phyloP scores from a whole-genome alignment of 2,888 invertebrate genomes.

The Xestia sexstrigata region DNA sequence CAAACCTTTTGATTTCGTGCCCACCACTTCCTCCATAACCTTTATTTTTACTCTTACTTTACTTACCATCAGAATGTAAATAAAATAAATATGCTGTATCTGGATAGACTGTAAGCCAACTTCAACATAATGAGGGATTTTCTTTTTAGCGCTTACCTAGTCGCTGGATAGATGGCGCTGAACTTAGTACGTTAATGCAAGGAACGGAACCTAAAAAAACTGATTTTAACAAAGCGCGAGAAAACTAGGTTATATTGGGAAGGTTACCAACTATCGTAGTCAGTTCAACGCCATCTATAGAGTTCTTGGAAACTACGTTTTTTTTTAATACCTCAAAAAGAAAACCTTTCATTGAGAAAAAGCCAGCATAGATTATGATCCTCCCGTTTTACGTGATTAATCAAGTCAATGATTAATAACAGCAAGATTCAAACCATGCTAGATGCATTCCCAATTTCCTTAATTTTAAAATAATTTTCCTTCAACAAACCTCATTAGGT shows the following conservation, averaged over 20 bases:
- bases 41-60: not conserved
- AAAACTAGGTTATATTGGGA: too few relatives aligned
- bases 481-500: conserved; percentile 75
- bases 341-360: too few relatives aligned
- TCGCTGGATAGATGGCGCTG: too few relatives aligned
- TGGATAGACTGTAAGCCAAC: not conserved
- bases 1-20: not conserved
- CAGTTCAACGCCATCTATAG: too few relatives aligned
- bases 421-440: not conserved
- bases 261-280: too few relatives aligned
- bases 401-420: not conserved
- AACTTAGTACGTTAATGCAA: too few relatives aligned
- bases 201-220: too few relatives aligned
- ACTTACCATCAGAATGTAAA: not conserved
- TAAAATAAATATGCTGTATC: not conserved
- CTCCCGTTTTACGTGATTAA: not conserved
- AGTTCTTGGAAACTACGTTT: too few relatives aligned
- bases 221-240: too few relatives aligned
- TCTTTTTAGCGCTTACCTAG: too few relatives aligned
- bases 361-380: not conserved
- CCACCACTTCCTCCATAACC: not conserved
- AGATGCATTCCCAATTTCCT: not conserved
- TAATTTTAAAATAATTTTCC: not conserved
- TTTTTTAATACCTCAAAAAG: too few relatives aligned
- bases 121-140: too few relatives aligned